These are phyloP conservation scores for Hippoglossus hippoglossus DNA, from an alignment of 2,797 vertebrate species.

Conservation along the genomic window DNA sequence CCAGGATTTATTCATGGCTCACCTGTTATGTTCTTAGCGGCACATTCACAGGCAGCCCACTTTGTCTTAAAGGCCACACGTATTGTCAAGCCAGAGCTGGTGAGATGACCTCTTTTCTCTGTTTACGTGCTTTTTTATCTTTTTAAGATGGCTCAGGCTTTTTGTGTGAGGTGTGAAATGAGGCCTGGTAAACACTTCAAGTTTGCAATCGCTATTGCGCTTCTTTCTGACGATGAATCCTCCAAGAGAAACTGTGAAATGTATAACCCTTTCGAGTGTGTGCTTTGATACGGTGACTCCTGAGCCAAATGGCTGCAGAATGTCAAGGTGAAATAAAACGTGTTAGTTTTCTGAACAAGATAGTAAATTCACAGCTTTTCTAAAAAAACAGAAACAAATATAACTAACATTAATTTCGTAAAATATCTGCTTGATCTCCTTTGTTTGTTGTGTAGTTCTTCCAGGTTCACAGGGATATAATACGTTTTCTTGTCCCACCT, in stretches of 20 bases:
- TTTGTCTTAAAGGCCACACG: conserved; percentile 36
- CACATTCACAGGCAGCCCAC: conserved; percentile 11
- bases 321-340: conserved; percentile 33
- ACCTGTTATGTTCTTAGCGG: conserved; percentile 2
- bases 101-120: conserved; percentile 28
- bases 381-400: conserved; percentile 14
- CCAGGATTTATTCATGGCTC: conserved; percentile 15
- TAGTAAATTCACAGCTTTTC: conserved; percentile 47
- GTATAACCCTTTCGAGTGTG: conserved; percentile 7
- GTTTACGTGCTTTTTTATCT: conserved; percentile 28
- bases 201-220: conserved; percentile 26
- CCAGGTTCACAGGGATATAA: not conserved
- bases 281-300: conserved; percentile 1
- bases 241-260: conserved; percentile 30
- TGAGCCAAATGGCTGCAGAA: conserved; percentile 26
- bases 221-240: conserved; percentile 32
- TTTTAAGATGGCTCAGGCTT: conserved; percentile 23
- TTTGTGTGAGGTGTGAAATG: conserved; percentile 46
- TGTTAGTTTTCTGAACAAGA: conserved; percentile 36
- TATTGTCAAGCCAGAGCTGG: conserved; percentile 27
- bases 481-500: not conserved
- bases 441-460: conserved; percentile 4
- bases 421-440: conserved; percentile 7
- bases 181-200: conserved; percentile 35
- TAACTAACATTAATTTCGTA: conserved; percentile 11